Base-by-base conservation (phyloP, 2,113 vertebrate species). In the Trichomycterus rosablanca region DNA sequence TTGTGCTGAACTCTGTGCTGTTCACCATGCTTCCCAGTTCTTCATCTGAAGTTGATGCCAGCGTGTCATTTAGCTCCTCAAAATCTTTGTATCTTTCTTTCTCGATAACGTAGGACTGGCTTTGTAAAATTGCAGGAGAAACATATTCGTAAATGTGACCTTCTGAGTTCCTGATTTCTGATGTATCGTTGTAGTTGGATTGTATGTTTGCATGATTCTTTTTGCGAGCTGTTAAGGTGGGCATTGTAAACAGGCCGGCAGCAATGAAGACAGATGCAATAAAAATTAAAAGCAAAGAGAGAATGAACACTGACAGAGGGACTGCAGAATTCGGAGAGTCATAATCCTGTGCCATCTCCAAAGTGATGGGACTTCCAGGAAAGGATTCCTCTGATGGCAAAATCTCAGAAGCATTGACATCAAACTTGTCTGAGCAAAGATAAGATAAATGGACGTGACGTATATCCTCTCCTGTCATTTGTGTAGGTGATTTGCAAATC, bases 81-180 rank as follows among this genome's bases (percentile, higher is more conserved):
- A 95, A 89, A 78, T 97, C 93, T 84, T 88, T 89, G 80, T 92
- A 94, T 79, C 90, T 88, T 58, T 94, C 89, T 10, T 82, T 86
- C 0, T 89, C 83, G 73, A 91, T 92, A 75, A 87, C 85, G 55
- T 91, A 93, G 35, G 88, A n/a, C n/a, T 89, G 1, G 87, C 79
- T 86, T 89, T 68, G 90, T 91, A 75, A 90, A 87, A 72, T 89
- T 84, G 92, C 81, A 7, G 93, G 89, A 3, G 94, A 93, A 71
- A 96, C 92, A 74, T 92, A 97, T 68, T 97, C 95, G 2, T 98
- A 96, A 3, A 97, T 86, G 40, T 96, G 94, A 45, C 94, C 92
- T 0, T 89, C 92, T 1, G 92, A 92, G 3, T 89, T 91, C 76
- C 92, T 89, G 63, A 93, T 89, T 80, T 95, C 96, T 53, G 92